Percentiles rank a stretch among this genome's conserved stretches.
These are phyloP conservation scores for Scomber scombrus DNA, from an alignment of 2,113 vertebrate species.

Conservation along the genomic window DNA sequence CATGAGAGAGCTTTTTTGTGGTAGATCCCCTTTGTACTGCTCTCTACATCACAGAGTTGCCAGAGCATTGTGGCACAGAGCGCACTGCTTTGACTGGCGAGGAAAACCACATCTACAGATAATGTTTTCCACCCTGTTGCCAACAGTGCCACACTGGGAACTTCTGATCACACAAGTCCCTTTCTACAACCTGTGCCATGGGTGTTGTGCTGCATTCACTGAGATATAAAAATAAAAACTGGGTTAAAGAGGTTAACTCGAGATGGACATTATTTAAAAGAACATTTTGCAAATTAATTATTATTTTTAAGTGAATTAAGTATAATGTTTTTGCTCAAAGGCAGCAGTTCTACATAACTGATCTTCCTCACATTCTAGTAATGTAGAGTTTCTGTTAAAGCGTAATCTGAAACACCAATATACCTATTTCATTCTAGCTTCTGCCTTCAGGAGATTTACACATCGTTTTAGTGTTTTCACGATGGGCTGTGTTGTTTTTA, in stretches of 20 bases:
- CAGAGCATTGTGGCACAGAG: background rate
- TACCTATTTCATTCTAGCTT: background rate
- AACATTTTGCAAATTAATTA: conserved; percentile 20
- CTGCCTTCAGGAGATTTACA: background rate
- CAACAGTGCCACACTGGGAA: conserved; percentile 15
- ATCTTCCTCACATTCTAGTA: background rate
- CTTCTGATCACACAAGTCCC: background rate
- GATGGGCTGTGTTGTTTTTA: background rate
- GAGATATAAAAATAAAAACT: background rate
- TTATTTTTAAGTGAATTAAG: conserved; percentile 4
- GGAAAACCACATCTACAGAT: conserved; percentile 19
- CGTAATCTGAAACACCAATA: background rate
- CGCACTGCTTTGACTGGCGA: conserved; percentile 15
- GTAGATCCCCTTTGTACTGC: conserved; percentile 1
- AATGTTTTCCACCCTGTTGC: background rate
- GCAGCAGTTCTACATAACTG: background rate
- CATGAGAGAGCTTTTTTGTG: conserved; percentile 1
- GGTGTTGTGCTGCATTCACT: background rate
- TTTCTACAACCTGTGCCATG: background rate
- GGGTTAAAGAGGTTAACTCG: conserved; percentile 1
- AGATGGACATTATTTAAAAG: conserved; percentile 5
- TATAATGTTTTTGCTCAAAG: conserved; percentile 1
- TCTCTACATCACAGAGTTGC: conserved; percentile 10
- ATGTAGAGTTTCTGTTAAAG: conserved; percentile 1
- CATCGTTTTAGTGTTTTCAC: background rate